Evolutionary conservation across 2,113 vertebrate species (phyloP), one percentile per base, ranked within the genome.

Genomic region (Engystomops pustulosus): DNA sequence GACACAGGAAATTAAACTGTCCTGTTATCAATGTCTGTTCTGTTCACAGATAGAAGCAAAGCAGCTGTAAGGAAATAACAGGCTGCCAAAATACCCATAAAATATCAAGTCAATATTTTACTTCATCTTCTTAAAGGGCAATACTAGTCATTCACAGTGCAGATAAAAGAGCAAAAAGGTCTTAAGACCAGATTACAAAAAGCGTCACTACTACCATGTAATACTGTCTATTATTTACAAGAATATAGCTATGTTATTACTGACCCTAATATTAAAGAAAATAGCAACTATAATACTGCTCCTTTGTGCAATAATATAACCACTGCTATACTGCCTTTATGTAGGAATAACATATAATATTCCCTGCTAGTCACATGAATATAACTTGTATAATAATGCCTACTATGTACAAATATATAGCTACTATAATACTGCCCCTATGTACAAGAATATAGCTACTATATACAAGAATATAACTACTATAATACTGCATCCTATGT

Each of bases 1-100:
- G 89, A 78, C 79, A 88, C 93, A 94, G 94, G 94, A 95, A 95
- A 95, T 95, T 93, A 95, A 95, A 95, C 85, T 80, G 87, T 87
- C 89, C 87, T 27, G 0, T 69, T 90, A 85, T 87, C 87, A 78
- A 53, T 87, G 88, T 87, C 82, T 65, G 47, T 88, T 88, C 85
- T 38, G 60, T 47, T 53, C 45, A 25, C 32, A 44, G 67, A 81
- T 55, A 51, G 12, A 53, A 36, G 32, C 10, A 23, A 41, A 23
- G 34, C 44, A 41, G 9, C 58, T 34, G n/a, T 3, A 45, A 41
- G 75, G 30, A 58, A 77, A 58, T 58, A 38, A 23, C 15, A 23
- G 15, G 32, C 7, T 47, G 14, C 41, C 23, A 10, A 68, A 51
- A 68, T 51, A 38, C 30, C 79, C 78, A 47, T 45, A 67, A 68